Conservation (phyloP, 2,113 vertebrate species). For the Nibea coibor region DNA sequence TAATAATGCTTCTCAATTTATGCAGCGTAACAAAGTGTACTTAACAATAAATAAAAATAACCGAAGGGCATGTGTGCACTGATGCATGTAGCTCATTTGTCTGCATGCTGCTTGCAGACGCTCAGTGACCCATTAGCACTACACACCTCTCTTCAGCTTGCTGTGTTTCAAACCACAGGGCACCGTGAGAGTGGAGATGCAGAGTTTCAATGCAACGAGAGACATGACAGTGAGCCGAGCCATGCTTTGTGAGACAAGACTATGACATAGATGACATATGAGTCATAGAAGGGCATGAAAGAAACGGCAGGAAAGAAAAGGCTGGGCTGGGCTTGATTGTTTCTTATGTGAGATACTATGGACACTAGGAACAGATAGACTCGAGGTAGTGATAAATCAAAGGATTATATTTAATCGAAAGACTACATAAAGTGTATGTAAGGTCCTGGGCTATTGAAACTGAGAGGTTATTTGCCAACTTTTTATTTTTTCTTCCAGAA, state of each 20-base stretch:
- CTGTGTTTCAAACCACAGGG: slow-evolving; percentile 28
- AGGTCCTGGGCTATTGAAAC: background rate
- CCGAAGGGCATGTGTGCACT: slow-evolving; percentile 27
- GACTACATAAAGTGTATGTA: background rate
- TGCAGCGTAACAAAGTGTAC: slow-evolving; percentile 13
- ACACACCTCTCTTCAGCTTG: slow-evolving; percentile 37
- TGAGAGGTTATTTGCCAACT: slow-evolving; percentile 24
- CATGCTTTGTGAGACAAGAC: slow-evolving; percentile 29
- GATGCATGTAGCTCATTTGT: slow-evolving; percentile 48
- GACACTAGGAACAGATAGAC: slow-evolving; percentile 25
- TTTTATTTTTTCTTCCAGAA: slow-evolving; percentile 11
- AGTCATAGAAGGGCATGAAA: slow-evolving; percentile 24
- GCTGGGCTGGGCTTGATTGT: slow-evolving; percentile 3
- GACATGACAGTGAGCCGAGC: slow-evolving; percentile 38
- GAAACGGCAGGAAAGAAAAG: slow-evolving; percentile 36
- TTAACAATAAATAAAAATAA: slow-evolving; percentile 49
- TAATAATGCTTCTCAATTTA: background rate
- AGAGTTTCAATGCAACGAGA: slow-evolving; percentile 16
- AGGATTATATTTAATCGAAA: background rate
- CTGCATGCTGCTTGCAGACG: slow-evolving; percentile 30
- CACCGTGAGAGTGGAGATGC: slow-evolving; percentile 9
- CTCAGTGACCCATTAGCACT: slow-evolving; percentile 44
- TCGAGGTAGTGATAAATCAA: slow-evolving; percentile 8
- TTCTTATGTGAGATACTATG: slow-evolving; percentile 27
- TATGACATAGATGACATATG: slow-evolving; percentile 47